Percentiles rank a stretch among this genome's conserved stretches.
phyloP scores from a whole-genome alignment of 2,113 vertebrate genomes.

The Speoplatyrhinus poulsoni region DNA sequence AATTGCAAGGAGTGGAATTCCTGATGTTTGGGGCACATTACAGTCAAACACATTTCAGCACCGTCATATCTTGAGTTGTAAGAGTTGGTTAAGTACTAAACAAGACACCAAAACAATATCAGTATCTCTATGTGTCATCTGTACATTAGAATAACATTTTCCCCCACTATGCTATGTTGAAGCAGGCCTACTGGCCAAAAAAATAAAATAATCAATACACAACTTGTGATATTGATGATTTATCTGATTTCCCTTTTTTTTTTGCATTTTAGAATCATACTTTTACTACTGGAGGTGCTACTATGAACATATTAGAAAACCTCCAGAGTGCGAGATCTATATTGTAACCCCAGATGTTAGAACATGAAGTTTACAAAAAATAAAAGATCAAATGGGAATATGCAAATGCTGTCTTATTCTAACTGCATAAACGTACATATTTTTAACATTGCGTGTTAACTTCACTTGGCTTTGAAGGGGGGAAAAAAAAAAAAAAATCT shows the following conservation, averaged over 20 bases:
- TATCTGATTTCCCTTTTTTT: not conserved
- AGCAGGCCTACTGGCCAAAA: not conserved
- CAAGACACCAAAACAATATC: conserved; percentile 28
- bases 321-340: conserved; percentile 5
- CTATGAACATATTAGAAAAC: conserved; percentile 15
- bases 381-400: conserved; percentile 22
- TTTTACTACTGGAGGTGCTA: conserved; percentile 9
- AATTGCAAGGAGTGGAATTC: conserved; percentile 17
- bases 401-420: conserved; percentile 19
- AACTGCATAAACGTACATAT: conserved; percentile 22
- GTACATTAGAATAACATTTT: not conserved
- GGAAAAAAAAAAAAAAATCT: conserved; percentile 10
- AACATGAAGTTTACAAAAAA: conserved; percentile 37
- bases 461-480: conserved; percentile 18
- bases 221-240: too few relatives aligned
- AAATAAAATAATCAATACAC: not conserved
- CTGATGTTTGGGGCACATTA: conserved; percentile 11
- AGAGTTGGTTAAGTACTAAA: conserved; percentile 42
- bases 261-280: not conserved
- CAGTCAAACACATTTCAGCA: conserved; percentile 32
- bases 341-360: conserved; percentile 36
- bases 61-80: conserved; percentile 34
- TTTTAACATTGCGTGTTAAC: conserved; percentile 17
- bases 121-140: not conserved
- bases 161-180: not conserved